Evolutionary conservation across 2,888 invertebrate species (phyloP), one percentile per base, ranked within the genome.

Genomic region (Micoletzkya japonica): DNA sequence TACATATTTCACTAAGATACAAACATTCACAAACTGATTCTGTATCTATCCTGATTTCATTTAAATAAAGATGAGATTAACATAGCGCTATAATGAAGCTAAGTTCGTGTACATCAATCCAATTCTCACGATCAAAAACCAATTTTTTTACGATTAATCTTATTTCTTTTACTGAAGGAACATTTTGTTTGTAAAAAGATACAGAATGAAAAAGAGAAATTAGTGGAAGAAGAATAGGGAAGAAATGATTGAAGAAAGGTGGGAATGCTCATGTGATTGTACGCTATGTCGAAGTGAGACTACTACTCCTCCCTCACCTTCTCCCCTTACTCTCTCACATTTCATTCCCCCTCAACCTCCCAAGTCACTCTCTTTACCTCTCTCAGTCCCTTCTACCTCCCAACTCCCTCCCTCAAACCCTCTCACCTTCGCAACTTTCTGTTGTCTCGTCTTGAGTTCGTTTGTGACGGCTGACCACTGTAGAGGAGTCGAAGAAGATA

Each of bases 361-460:
- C 30, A 17, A 60, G 44, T 39, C 17, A 24, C 39, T 7, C 17
- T 24, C 54, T 54, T 26, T 54, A 17, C 26, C 24, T 54, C 32
- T 28, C 24, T 30, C 63, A 34, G n/a, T 63, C 52, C 30, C 39
- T 63, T 44, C 17, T 30, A 44, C 24, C 26, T 44, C 28, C 60
- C 44, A 39, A 44, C 24, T 44, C 49, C n/a, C 49, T 44, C 49
- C n/a, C 49, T 44, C 49, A n/a, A n/a, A n/a, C n/a, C n/a, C n/a
- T 30, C 74, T 56, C 30, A 81, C 81, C 74, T 81, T 81, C 6
- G 81, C 79, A 44, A 79, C 73, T 52, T 76, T 79, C 70, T 81
- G 80, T 66, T 77, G 80, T 26, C 81, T 70, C 67, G 71, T 74
- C 67, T 77, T 80, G 49, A 81, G 69, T 70, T 81, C 81, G 32